Conservation (phyloP, 1,140 invertebrate genomes). For the Meloidogyne hapla region DNA sequence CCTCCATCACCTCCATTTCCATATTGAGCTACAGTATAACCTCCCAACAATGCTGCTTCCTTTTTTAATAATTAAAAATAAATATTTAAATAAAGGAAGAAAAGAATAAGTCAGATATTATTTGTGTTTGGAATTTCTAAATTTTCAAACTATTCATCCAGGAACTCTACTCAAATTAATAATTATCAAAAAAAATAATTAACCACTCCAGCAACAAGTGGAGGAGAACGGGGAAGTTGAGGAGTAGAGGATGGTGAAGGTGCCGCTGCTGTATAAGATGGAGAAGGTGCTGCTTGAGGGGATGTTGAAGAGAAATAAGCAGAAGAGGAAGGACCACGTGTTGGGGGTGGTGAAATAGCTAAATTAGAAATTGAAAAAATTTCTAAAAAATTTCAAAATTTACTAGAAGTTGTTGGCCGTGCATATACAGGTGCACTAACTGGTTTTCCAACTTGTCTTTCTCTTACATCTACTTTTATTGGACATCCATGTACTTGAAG, state of each 20-base stretch:
- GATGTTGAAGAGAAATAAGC: conserved; percentile 49
- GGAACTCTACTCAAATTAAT: neutral
- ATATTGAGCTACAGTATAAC: conserved; percentile 26
- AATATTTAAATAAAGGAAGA: too few relatives aligned
- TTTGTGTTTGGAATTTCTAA: too few relatives aligned
- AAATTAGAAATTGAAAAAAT: conserved; percentile 31
- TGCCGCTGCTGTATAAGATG: conserved; percentile 24
- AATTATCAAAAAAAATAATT: neutral
- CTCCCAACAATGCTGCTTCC: conserved; percentile 11
- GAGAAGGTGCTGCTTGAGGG: conserved; percentile 42
- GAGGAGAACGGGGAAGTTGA: conserved; percentile 36
- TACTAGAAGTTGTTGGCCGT: conserved; percentile 14
- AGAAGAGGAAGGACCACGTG: conserved; percentile 48
- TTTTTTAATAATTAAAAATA: too few relatives aligned
- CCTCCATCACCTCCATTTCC: neutral
- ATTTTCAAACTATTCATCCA: too few relatives aligned
- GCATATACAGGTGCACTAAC: conserved; percentile 52
- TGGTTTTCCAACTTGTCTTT: conserved; percentile 61
- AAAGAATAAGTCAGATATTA: too few relatives aligned
- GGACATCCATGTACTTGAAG: conserved; percentile 77
- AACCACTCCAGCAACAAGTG: conserved; percentile 33
- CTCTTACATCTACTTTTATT: conserved; percentile 59
- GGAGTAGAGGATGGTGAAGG: conserved; percentile 41
- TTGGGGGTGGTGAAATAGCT: conserved; percentile 11
- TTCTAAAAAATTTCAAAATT: conserved; percentile 17